These are phyloP conservation scores for Pogoniulus pusillus DNA, from an alignment of 2,797 vertebrate genomes.

Conservation along the genomic window DNA sequence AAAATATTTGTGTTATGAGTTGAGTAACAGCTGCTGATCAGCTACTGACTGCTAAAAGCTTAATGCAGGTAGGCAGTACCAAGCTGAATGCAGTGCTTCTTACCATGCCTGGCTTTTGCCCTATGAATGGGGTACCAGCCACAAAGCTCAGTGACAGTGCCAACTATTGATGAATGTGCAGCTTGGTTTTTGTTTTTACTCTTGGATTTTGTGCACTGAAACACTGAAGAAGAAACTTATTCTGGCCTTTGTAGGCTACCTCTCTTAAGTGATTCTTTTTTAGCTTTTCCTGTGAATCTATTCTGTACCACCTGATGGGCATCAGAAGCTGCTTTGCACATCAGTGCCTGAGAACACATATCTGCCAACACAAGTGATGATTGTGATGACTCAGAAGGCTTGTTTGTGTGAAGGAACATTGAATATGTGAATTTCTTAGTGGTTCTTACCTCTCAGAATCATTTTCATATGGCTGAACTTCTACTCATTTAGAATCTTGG, in stretches of 20 bases:
- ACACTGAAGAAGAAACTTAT: not conserved
- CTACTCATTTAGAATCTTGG: not conserved
- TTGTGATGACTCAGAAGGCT: not conserved
- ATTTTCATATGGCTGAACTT: not conserved
- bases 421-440: not conserved
- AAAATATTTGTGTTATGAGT: not conserved
- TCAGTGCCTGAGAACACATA: not conserved
- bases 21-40: not conserved
- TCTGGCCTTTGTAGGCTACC: not conserved
- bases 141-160: not conserved
- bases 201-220: slow-evolving; percentile 6
- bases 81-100: not conserved
- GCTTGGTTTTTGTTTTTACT: not conserved
- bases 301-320: not conserved
- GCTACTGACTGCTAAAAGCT: not conserved
- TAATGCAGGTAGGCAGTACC: not conserved
- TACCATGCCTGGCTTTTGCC: not conserved
- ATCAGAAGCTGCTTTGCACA: not conserved
- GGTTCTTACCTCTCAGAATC: not conserved
- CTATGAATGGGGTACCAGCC: accelerated
- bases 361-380: not conserved
- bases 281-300: not conserved
- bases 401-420: not conserved
- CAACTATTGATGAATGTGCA: not conserved
- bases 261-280: not conserved